phyloP scores from a whole-genome alignment of 2,797 vertebrate species.

The Fistularia commersonii region DNA sequence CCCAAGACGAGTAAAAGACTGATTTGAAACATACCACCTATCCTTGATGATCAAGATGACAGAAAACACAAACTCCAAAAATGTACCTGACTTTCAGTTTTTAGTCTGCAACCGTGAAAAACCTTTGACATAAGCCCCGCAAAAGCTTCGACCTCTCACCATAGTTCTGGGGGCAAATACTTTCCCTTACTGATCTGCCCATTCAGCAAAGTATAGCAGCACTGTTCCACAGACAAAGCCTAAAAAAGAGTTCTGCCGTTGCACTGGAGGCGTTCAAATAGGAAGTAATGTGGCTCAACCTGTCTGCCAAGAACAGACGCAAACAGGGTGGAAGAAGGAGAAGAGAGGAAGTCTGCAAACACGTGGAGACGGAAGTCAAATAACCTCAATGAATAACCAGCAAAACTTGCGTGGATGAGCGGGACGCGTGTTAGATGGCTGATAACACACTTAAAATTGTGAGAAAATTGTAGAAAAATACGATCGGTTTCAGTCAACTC shows the following conservation, averaged over 20 bases:
- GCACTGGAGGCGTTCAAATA: conserved; percentile 4
- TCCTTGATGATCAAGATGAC: too few species aligned
- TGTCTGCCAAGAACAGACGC: conserved; percentile 46
- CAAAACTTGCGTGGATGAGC: conserved; percentile 13
- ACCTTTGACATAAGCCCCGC: too few species aligned
- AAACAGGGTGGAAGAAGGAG: conserved; percentile 42
- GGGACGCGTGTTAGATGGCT: too few species aligned
- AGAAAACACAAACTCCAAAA: too few species aligned
- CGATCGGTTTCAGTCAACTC: too few species aligned
- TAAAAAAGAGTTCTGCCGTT: neutral
- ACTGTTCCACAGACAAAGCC: neutral
- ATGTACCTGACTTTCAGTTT: too few species aligned
- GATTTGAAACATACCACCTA: too few species aligned
- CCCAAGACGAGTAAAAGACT: too few species aligned
- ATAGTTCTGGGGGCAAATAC: conserved; percentile 7
- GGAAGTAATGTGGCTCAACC: conserved; percentile 55
- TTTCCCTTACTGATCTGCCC: neutral
- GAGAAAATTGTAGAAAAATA: too few species aligned
- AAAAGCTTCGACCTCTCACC: conserved; percentile 5
- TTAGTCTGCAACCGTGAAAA: too few species aligned
- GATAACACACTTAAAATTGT: too few species aligned
- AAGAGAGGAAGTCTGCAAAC: conserved; percentile 48
- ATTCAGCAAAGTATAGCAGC: neutral
- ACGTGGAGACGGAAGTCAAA: conserved; percentile 52
- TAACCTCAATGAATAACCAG: conserved; percentile 57